phyloP scores from a whole-genome alignment of 2,797 vertebrate species.

The Danio albolineatus region DNA sequence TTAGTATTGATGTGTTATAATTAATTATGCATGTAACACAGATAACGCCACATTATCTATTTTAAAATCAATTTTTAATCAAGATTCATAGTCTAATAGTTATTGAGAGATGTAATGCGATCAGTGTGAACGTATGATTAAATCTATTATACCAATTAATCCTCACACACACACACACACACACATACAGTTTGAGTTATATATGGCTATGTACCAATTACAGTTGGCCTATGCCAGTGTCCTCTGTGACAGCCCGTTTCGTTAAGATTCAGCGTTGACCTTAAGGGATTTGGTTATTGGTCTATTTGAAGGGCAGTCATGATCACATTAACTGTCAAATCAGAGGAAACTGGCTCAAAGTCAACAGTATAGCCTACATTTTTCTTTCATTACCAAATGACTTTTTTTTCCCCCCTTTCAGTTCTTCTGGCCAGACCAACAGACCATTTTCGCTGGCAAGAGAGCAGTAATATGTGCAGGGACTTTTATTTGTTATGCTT shows the following conservation, averaged over 20 bases:
- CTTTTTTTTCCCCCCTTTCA: constrained; percentile 3
- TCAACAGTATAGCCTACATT: constrained; percentile 46
- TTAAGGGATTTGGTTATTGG: constrained; percentile 43
- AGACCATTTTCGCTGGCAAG: not conserved
- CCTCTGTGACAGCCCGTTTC: constrained; percentile 39
- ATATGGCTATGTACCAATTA: constrained; percentile 29
- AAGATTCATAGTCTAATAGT: not conserved
- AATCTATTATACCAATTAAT: not conserved
- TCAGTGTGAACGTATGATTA: constrained; percentile 3
- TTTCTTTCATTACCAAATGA: constrained; percentile 33
- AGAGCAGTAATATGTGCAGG: constrained; percentile 4
- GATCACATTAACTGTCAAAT: constrained; percentile 47
- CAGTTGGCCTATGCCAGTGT: constrained; percentile 38
- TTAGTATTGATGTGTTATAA: not conserved
- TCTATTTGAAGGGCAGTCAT: constrained; percentile 42
- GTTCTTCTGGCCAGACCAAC: constrained; percentile 18
- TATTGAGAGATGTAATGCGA: not conserved
- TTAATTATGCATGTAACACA: not conserved
- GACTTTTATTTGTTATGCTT: not conserved
- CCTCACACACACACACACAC: not conserved
- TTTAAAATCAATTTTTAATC: constrained; percentile 8
- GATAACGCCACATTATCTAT: not conserved
- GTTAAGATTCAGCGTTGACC: constrained; percentile 43
- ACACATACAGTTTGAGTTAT: not conserved
- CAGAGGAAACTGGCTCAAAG: constrained; percentile 33